Conservation (phyloP, 1,140 invertebrate species). For the Trichoplusia ni region DNA sequence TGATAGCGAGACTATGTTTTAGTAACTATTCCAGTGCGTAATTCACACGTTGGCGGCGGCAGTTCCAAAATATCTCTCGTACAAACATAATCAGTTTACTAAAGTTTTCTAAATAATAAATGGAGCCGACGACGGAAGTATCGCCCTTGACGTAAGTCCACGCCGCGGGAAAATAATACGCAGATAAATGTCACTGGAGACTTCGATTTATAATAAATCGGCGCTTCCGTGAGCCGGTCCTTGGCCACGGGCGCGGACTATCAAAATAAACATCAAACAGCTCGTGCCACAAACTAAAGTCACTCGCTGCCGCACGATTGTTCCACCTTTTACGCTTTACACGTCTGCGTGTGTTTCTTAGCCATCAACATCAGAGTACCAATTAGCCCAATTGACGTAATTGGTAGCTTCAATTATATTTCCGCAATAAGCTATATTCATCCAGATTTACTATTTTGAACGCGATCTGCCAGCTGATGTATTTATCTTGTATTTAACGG, state of each 20-base stretch:
- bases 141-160: constrained; percentile 54
- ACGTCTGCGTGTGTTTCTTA: constrained; percentile 8
- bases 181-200: constrained; percentile 42
- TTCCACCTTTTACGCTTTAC: background rate
- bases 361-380: constrained; percentile 12
- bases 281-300: background rate
- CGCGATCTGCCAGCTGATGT: constrained; percentile 13
- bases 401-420: constrained; percentile 34
- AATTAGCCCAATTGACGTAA: constrained; percentile 40
- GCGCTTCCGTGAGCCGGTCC: constrained; percentile 44
- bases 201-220: constrained; percentile 44
- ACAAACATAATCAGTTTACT: constrained; percentile 49
- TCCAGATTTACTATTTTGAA: constrained; percentile 36
- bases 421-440: constrained; percentile 40
- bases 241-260: constrained; percentile 30
- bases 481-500: constrained; percentile 26
- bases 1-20: constrained; percentile 55
- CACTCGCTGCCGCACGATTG: background rate
- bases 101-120: constrained; percentile 71
- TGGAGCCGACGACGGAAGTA: constrained; percentile 62
- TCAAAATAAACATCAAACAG: constrained; percentile 48
- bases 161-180: constrained; percentile 46
- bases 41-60: constrained; percentile 55
- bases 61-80: constrained; percentile 63
- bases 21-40: constrained; percentile 51